Percentiles rank a stretch among this genome's conserved stretches.
phyloP scores from a whole-genome alignment of 2,888 invertebrate genomes.

The Trimorus sp. region DNA sequence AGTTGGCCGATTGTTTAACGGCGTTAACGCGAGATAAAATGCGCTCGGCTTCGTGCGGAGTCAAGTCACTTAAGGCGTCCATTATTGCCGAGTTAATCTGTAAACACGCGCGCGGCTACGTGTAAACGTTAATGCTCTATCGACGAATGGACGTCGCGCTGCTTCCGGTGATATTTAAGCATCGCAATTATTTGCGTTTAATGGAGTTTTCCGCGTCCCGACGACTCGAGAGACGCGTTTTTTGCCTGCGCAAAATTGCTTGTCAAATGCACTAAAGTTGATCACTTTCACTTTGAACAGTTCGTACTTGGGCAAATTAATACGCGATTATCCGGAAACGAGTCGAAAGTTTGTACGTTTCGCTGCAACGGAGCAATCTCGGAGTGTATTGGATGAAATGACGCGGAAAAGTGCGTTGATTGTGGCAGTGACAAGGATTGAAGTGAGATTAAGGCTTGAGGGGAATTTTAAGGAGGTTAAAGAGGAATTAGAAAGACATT shows the following conservation, averaged over 20 bases:
- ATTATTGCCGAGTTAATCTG: no score
- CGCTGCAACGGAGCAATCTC: not conserved
- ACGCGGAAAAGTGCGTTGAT: no score
- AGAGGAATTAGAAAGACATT: no score
- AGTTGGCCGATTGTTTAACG: no score
- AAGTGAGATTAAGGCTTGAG: no score
- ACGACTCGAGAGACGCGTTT: not conserved
- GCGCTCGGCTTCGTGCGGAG: no score
- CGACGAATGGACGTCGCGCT: not conserved
- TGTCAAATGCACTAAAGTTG: not conserved
- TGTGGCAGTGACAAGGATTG: no score
- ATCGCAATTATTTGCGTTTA: not conserved
- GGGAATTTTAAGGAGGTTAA: no score
- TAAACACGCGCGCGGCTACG: no score
- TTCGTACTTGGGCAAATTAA: not conserved
- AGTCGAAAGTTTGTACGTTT: not conserved
- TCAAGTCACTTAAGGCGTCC: no score
- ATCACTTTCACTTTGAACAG: slow-evolving; percentile 2
- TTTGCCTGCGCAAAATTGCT: slow-evolving; percentile 1
- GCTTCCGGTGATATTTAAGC: not conserved
- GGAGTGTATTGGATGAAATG: not conserved
- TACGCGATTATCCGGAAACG: not conserved
- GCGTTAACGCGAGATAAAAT: not conserved
- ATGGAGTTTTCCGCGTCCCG: no score
- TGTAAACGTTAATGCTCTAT: no score